Base-by-base conservation (phyloP, 2,797 vertebrate genomes). In the Fratercula arctica region DNA sequence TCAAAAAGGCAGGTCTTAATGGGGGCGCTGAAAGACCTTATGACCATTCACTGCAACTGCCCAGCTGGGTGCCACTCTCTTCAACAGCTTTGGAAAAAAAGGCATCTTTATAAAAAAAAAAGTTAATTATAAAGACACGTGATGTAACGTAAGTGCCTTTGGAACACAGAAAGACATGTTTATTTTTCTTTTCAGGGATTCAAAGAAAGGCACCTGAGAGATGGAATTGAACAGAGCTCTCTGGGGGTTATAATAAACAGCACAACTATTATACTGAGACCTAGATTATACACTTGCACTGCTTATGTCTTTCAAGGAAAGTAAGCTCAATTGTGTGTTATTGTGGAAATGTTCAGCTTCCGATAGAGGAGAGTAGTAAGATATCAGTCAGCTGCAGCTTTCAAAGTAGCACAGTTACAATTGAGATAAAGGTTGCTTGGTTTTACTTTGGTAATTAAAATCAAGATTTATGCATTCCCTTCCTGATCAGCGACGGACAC, bases 221-320 rank as follows among this genome's bases (percentile, higher is more conserved):
- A 96, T 64, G 73, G 93, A 92, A 88, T 59, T 95, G 91, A 97
- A 94, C 73, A 92, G 81, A 96, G 61, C 81, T 96, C 88, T 91
- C 93, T 43, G 50, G 91, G 86, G 74, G 80, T 96, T 96, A 96
- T 96, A 96, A 92, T 76, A 97, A 97, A 97, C 89, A 95, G 60
- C 91, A 66, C 57, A 96, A 75, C 45, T 82, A 81, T 97, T 97
- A 93, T 90, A 79, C 51, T 50, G 85, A 96, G 79, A 80, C 24
- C 28, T 92, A 94, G 95, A 96, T 98, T 97, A 95, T 95, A 90
- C 26, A 77, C 81, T 96, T 89, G 53, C 66, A 85, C 84, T 95
- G 84, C 64, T 93, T 96, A 53, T 85, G 91, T 95, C 83, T 97
- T 97, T 94, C 87, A 97, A 90, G 92, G 70, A 96, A 96, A 97